Conservation (phyloP, 2,888 invertebrate genomes). For the Octonoba sinensis region DNA sequence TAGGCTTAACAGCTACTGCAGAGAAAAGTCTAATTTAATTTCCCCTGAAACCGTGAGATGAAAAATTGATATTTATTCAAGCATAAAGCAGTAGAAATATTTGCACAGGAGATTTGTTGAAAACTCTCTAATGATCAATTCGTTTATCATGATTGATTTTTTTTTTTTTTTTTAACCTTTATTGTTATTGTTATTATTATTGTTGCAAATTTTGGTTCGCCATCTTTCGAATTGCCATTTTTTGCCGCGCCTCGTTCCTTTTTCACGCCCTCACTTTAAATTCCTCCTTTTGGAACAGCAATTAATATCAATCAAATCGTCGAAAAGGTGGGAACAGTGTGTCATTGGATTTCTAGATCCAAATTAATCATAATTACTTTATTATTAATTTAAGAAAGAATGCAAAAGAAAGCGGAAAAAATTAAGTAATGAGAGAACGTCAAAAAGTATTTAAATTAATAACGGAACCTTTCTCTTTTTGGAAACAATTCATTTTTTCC, state of each 20-base stretch:
- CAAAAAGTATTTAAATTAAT: conserved; percentile 63
- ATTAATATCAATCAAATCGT: conserved; percentile 61
- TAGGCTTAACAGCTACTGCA: too few species aligned
- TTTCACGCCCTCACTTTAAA: conserved; percentile 44
- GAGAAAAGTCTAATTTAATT: too few species aligned
- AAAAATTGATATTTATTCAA: too few species aligned
- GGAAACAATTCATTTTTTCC: conserved; percentile 51
- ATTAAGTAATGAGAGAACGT: conserved; percentile 61
- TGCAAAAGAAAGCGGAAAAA: conserved; percentile 40
- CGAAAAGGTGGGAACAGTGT: conserved; percentile 51
- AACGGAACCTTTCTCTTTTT: conserved; percentile 57
- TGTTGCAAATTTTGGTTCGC: conserved; percentile 44
- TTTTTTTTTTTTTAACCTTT: conserved; percentile 26
- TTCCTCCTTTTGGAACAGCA: conserved; percentile 40
- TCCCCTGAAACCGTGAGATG: too few species aligned
- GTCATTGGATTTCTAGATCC: conserved; percentile 54
- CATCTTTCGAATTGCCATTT: not conserved
- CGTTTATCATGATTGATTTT: conserved; percentile 22
- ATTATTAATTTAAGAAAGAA: conserved; percentile 62
- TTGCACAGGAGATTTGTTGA: conserved; percentile 35
- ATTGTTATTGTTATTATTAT: conserved; percentile 19
- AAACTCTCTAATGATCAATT: conserved; percentile 55
- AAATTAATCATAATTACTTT: conserved; percentile 63
- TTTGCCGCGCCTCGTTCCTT: conserved; percentile 5
- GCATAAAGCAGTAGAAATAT: too few species aligned